Base-by-base conservation (phyloP, 2,888 invertebrate genomes). In the Leucoma salicis region DNA sequence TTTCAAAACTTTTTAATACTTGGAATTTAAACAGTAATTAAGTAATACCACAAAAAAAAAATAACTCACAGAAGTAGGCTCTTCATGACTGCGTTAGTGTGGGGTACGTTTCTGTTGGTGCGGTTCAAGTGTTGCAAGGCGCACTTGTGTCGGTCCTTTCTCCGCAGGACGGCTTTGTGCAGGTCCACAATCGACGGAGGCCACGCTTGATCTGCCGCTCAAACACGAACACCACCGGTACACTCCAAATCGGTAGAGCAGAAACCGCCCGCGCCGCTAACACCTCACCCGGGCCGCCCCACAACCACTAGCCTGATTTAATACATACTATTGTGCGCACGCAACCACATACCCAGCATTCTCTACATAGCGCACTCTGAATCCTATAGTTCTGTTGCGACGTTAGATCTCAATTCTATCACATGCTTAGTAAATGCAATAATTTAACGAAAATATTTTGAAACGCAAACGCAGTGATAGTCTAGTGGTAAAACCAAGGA, bases 111-210 rank as follows among this genome's bases (percentile, higher is more conserved):
- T 29, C 21, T 61, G 42, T 35, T 42, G 54, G 4, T 31, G 27
- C 29, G 11, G 25, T 10, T 3, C 25, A 25, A 25, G 54, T 59
- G 70, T 63, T 75, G 74, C 73, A 71, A 70, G 66, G 65, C 61
- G 70, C 72, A 74, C 68, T 63, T 14, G 55, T 70, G 53, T 67
- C 63, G 66, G 63, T 80, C 77, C 78, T 83, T 80, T 82, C 80
- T 82, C 78, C 73, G 63, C 66, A 69, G 58, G 62, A 70, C 70
- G 70, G 68, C 63, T 71, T 58, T 62, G 72, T 73, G 75, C 74
- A 83, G 85, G 87, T 87, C 80, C 74, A 73, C 75, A 68, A 67
- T 74, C 75, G 63, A 67, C 82, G 78, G 82, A 70, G 80, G 81
- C 81, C 81, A 78, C 83, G 77, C 70, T 76, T 78, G 78, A 73